Evolutionary conservation across 2,113 vertebrate genomes (phyloP).

Genomic region (Dasyurus viverrinus): DNA sequence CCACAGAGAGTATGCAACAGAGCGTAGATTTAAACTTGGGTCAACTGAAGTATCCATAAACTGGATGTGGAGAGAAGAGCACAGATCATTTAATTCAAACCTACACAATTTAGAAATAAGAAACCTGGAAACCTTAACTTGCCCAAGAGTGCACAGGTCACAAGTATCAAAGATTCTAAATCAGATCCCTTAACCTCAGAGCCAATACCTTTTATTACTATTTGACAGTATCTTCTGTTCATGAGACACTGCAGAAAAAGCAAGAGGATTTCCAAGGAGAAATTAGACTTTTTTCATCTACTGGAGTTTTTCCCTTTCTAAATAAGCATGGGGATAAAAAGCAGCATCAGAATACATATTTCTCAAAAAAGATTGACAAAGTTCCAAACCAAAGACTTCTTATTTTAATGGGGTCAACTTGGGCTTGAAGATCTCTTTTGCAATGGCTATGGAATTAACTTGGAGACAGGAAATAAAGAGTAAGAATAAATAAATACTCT

Average conservation of each 20-base stretch:
- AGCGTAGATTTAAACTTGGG: background rate
- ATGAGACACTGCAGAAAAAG: background rate
- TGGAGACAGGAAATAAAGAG: background rate
- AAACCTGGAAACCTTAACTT: background rate
- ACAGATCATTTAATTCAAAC: background rate
- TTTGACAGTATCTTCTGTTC: background rate
- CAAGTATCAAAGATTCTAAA: background rate
- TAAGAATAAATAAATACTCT: background rate
- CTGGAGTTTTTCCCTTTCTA: background rate
- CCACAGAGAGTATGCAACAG: background rate
- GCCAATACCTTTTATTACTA: background rate
- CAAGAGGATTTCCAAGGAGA: background rate
- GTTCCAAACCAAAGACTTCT: background rate
- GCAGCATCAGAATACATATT: slow-evolving; percentile 1
- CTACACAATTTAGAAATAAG: background rate
- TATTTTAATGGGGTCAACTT: background rate
- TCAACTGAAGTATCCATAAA: background rate
- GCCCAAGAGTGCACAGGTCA: background rate
- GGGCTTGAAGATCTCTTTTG: background rate
- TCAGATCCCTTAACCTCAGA: background rate
- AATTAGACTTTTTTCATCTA: background rate
- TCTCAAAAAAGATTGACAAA: background rate
- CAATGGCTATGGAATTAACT: background rate
- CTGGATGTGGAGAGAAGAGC: background rate
- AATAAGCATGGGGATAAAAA: background rate